A percentile compares a stretch with the other conserved stretches of the same genome.
Conservation (phyloP, 2,888 invertebrate genomes). For the Heterodera filipjevi region DNA sequence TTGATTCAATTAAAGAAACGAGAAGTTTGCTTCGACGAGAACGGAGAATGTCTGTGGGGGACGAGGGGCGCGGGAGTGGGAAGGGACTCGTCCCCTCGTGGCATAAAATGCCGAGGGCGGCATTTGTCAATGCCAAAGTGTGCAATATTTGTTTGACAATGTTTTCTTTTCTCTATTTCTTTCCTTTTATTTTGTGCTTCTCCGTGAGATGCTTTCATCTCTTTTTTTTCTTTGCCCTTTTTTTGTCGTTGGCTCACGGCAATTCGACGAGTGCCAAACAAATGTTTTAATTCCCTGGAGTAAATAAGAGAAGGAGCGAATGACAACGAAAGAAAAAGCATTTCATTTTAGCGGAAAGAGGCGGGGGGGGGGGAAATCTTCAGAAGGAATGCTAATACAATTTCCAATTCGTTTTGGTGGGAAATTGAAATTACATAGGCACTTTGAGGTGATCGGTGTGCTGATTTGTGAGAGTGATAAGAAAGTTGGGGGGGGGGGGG, state of each 20-base stretch:
- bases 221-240: not conserved
- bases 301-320: not conserved
- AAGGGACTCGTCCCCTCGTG: not conserved
- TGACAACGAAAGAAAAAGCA: not conserved
- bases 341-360: not conserved
- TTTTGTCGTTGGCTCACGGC: not conserved
- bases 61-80: not conserved
- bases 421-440: too few relatives aligned
- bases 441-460: not conserved
- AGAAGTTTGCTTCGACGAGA: not conserved
- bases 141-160: not conserved
- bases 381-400: not conserved
- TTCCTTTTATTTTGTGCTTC: not conserved
- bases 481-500: not conserved
- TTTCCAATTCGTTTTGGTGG: not conserved
- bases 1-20: not conserved
- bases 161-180: not conserved
- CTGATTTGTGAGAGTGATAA: not conserved
- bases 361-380: not conserved
- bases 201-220: not conserved
- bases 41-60: too few relatives aligned
- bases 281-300: constrained; percentile 1
- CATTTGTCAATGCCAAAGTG: not conserved
- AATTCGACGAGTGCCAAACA: not conserved
- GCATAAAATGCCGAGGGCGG: not conserved